Evolutionary conservation across 1,140 invertebrate genomes (phyloP), one percentile per base, ranked within the genome.

Genomic region (Zaprionus taronus): DNA sequence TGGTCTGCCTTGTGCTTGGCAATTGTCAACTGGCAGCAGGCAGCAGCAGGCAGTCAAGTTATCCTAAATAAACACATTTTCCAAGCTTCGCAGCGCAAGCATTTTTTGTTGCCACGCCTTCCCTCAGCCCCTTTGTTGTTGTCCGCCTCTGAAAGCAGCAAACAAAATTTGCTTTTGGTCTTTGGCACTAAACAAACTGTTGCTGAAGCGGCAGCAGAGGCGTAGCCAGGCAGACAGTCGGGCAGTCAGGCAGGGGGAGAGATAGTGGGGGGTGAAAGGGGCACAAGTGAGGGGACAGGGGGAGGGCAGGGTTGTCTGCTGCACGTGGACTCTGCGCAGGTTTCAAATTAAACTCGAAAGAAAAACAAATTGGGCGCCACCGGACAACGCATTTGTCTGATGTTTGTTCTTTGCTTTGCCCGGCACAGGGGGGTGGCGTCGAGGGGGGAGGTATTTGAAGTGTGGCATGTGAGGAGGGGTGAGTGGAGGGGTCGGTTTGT

Each of bases 31-130:
- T 76, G 80, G 70, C 80, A 62, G 41, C n/a, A 44, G 41, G 44
- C 41, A 64, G 63, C 12, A 67, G 63, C 12, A 67, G 67, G 61
- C 79, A 80, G 85, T 90, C 80, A 84, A 89, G 85, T 89, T 89
- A 89, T 89, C 84, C 84, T 89, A 89, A 89, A 89, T 89, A 89
- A 89, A 89, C 84, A 89, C 85, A 90, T 89, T 89, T 84, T 87
- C 72, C 83, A 47, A 84, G 84, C 78, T 63, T 72, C 73, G 80
- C 83, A 84, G 78, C 70, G 78, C 67, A 77, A 84, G 79, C 77
- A 77, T 67, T 76, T 83, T 80, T 53, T 12, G 38, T 24, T 26
- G 47, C 62, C 36, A 41, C 34, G 41, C 41, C 41, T 7, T 15
- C 2, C 22, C 15, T 2, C 6, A 15, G 57, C 20, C 34, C 17